phyloP scores from a whole-genome alignment of 2,888 invertebrate genomes.

The Meta bourneti region DNA sequence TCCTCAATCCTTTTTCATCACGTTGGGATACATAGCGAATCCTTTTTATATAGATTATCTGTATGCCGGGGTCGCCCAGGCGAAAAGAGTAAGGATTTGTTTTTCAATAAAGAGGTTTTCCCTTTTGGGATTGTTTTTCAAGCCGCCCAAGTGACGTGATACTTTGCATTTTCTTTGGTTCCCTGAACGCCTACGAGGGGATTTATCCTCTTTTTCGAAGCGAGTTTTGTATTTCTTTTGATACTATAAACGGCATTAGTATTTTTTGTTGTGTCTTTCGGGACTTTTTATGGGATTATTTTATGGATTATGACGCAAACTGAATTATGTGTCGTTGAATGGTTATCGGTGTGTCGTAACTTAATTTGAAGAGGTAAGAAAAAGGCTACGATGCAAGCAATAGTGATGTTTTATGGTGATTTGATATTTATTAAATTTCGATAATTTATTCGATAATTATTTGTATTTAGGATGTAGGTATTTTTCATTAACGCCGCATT shows the following conservation, averaged over 20 bases:
- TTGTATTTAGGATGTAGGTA: no score
- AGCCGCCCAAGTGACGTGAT: background rate
- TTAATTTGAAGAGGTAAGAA: background rate
- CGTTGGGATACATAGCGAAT: constrained; percentile 2
- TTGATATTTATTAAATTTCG: no score
- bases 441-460: no score
- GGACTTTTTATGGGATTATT: background rate
- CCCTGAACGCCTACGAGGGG: constrained; percentile 1
- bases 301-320: background rate
- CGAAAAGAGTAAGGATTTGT: constrained; percentile 46
- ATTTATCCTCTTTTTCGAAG: background rate
- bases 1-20: constrained; percentile 14
- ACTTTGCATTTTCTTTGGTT: constrained; percentile 51
- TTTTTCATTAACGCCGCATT: no score
- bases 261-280: background rate
- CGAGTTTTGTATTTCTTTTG: no score
- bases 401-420: no score
- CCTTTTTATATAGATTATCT: constrained; percentile 48
- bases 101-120: constrained; percentile 42
- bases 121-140: constrained; percentile 24
- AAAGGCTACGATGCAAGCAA: no score
- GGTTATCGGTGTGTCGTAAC: background rate
- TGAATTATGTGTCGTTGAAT: background rate
- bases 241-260: no score
- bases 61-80: constrained; percentile 27